phyloP scores from a whole-genome alignment of 2,113 vertebrate species.

The Odocoileus virginianus region DNA sequence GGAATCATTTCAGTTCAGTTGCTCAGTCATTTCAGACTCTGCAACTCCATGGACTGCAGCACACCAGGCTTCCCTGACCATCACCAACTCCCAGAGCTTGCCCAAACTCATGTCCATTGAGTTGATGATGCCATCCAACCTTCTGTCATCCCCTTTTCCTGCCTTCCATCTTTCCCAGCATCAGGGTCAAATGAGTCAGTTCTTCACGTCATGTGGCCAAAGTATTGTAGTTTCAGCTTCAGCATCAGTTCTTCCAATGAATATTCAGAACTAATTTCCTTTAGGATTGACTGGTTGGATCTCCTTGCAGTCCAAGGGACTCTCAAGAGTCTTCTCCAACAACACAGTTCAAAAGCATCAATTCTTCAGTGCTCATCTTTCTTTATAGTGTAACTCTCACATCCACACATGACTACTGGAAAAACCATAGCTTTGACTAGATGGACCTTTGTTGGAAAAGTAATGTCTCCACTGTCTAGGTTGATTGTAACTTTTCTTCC shows the following conservation, averaged over 20 bases:
- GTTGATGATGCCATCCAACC: background rate
- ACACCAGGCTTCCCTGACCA: background rate
- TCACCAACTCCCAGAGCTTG: background rate
- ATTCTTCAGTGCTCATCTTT: fast-evolving
- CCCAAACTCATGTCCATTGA: background rate
- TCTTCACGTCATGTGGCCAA: background rate
- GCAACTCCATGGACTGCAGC: background rate
- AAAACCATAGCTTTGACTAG: background rate
- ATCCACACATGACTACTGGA: background rate
- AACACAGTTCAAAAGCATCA: background rate
- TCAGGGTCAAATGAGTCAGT: background rate
- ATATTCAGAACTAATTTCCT: background rate
- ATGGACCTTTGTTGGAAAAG: background rate
- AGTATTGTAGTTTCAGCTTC: background rate
- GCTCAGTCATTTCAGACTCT: background rate
- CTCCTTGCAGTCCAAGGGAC: background rate
- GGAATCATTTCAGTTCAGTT: background rate
- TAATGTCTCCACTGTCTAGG: background rate
- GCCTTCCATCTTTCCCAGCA: background rate
- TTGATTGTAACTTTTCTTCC: background rate
- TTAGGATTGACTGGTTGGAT: background rate
- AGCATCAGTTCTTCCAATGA: background rate
- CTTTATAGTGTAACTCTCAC: background rate
- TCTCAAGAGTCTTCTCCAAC: background rate
- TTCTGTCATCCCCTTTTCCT: background rate